Conservation (phyloP, 1,140 invertebrate genomes). For the Wasmannia auropunctata region DNA sequence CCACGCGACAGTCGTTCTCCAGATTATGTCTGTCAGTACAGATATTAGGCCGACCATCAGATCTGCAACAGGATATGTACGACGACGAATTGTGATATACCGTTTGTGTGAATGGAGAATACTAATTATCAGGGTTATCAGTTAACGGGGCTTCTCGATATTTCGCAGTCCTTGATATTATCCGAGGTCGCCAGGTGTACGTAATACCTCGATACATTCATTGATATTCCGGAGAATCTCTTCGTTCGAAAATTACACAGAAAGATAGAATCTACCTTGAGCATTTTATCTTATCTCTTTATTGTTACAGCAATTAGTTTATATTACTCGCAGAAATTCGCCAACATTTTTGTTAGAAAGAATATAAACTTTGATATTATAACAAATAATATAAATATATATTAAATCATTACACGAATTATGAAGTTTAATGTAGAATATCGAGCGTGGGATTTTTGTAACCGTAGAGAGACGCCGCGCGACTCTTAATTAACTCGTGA, state of each 20-base stretch:
- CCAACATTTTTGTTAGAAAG: background rate
- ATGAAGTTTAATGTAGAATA: background rate
- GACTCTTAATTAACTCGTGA: slow-evolving; percentile 1
- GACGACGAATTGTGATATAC: background rate
- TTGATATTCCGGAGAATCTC: background rate
- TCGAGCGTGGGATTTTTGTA: background rate
- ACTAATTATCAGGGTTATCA: slow-evolving; percentile 12
- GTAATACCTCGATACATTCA: background rate
- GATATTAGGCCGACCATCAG: slow-evolving; percentile 94
- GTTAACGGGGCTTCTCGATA: background rate
- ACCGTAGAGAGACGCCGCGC: background rate
- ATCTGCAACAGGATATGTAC: slow-evolving; percentile 88
- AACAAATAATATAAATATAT: background rate
- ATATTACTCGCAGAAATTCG: background rate
- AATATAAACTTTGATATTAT: background rate
- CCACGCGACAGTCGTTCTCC: slow-evolving; percentile 94
- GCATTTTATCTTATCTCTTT: background rate
- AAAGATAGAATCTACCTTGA: background rate
- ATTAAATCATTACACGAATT: background rate
- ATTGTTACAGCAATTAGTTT: background rate
- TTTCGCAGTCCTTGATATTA: too few relatives aligned
- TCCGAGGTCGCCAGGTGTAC: too few relatives aligned
- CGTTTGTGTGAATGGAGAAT: background rate
- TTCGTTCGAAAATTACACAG: background rate
- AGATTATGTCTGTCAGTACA: slow-evolving; percentile 94